Percentiles rank a stretch among this genome's conserved stretches.
These are phyloP conservation scores for Oppia nitens DNA, from an alignment of 1,140 invertebrate genomes.

Conservation along the genomic window DNA sequence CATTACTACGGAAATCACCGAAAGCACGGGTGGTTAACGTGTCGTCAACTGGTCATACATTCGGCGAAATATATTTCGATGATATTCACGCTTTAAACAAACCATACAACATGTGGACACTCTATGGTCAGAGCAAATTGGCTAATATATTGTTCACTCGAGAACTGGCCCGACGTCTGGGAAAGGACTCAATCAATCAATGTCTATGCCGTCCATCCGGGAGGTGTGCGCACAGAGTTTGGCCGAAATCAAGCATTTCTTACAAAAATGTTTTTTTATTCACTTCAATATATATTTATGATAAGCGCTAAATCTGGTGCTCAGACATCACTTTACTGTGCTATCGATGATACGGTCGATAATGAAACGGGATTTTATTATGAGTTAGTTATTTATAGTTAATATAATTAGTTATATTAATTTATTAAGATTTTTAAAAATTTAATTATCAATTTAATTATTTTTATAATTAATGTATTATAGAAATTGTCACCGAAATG, in stretches of 20 bases:
- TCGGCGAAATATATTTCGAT: slow-evolving; percentile 51
- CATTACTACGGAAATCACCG: slow-evolving; percentile 42
- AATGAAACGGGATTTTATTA: slow-evolving; percentile 3
- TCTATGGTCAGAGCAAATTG: slow-evolving; percentile 71
- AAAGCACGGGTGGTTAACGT: slow-evolving; percentile 32
- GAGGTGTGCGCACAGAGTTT: slow-evolving; percentile 27
- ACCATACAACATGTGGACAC: slow-evolving; percentile 25
- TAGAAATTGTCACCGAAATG: slow-evolving; percentile 1
- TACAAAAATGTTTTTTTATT: no score
- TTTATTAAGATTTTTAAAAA: no score
- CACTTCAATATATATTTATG: slow-evolving; percentile 52
- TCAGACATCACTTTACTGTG: slow-evolving; percentile 50
- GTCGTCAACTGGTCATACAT: slow-evolving; percentile 28
- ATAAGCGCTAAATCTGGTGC: slow-evolving; percentile 53
- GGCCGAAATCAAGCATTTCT: slow-evolving; percentile 16
- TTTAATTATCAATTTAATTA: no score
- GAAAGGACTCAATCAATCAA: slow-evolving; percentile 26
- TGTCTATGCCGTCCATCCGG: slow-evolving; percentile 26
- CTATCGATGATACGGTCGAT: slow-evolving; percentile 32
- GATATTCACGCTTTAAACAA: slow-evolving; percentile 32
- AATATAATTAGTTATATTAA: no score
- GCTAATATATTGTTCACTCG: slow-evolving; percentile 73
- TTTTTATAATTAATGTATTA: no score
- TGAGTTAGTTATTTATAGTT: background rate
- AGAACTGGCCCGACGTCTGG: slow-evolving; percentile 49